Evolutionary conservation across 2,113 vertebrate genomes (phyloP).

Genomic region (Pagrus major): DNA sequence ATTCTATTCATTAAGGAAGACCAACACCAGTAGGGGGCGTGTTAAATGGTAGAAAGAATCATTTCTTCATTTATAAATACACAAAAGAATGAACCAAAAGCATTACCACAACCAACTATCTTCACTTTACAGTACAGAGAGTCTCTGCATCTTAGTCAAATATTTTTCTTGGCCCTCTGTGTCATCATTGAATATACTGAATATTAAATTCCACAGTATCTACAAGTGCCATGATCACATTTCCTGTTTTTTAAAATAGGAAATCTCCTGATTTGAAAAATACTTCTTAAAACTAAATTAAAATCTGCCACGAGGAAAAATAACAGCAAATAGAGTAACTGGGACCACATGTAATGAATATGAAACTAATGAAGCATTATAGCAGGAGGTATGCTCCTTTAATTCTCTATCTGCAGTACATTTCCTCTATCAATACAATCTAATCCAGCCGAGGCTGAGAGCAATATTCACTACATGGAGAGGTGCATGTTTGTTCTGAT

Average conservation of each 20-base stretch:
- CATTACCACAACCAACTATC: background rate
- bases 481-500: conserved; percentile 67
- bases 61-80: background rate
- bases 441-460: conserved; percentile 72
- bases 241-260: conserved; percentile 26
- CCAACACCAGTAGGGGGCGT: background rate
- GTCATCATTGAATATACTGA: too few relatives aligned
- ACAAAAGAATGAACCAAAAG: background rate
- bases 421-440: conserved; percentile 79
- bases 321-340: conserved; percentile 74
- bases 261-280: conserved; percentile 35
- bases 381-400: conserved; percentile 67
- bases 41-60: background rate
- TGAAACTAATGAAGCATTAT: conserved; percentile 73
- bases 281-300: conserved; percentile 22
- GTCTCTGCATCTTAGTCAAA: background rate
- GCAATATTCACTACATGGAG: conserved; percentile 55
- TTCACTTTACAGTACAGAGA: conserved; percentile 2
- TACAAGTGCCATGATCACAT: conserved; percentile 33
- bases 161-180: conserved; percentile 19
- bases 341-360: conserved; percentile 77
- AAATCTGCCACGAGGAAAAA: conserved; percentile 48
- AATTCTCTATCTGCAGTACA: conserved; percentile 74
- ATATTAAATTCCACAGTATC: conserved; percentile 28
- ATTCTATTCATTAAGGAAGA: background rate